Conservation (phyloP, 1,140 invertebrate species). For the Drosophila persimilis region DNA sequence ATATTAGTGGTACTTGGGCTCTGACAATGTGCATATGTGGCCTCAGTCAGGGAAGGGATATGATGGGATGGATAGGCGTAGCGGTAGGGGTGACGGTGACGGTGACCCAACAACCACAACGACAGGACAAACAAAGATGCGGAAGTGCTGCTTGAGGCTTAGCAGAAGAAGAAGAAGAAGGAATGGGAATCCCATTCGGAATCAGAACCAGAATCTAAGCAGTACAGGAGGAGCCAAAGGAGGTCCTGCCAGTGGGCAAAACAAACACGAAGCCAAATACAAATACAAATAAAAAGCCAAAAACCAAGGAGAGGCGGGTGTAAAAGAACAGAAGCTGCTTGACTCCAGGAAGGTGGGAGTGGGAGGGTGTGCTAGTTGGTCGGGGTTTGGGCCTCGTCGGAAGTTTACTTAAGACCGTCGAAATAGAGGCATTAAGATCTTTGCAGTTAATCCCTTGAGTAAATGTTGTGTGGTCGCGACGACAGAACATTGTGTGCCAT, state of each 20-base stretch:
- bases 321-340: conserved; percentile 55
- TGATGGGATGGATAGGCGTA: neutral
- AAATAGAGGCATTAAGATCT: conserved; percentile 82
- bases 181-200: neutral
- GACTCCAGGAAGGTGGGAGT: conserved; percentile 66
- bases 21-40: conserved; percentile 79
- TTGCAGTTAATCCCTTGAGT: conserved; percentile 81
- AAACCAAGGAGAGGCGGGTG: conserved; percentile 17
- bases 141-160: conserved; percentile 71
- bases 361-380: neutral
- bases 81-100: conserved; percentile 15
- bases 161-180: conserved; percentile 2
- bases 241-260: conserved; percentile 69
- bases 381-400: conserved; percentile 29
- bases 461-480: conserved; percentile 71
- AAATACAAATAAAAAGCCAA: conserved; percentile 72
- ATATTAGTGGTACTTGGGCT: conserved; percentile 79
- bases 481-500: conserved; percentile 28
- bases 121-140: conserved; percentile 62
- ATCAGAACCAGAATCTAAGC: conserved; percentile 1
- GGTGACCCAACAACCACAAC: conserved; percentile 35
- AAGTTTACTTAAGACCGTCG: conserved; percentile 81
- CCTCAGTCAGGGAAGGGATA: conserved; percentile 20
- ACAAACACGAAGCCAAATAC: conserved; percentile 69
- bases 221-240: conserved; percentile 1